phyloP scores from a whole-genome alignment of 2,888 invertebrate genomes.

The Abscondita cerata region DNA sequence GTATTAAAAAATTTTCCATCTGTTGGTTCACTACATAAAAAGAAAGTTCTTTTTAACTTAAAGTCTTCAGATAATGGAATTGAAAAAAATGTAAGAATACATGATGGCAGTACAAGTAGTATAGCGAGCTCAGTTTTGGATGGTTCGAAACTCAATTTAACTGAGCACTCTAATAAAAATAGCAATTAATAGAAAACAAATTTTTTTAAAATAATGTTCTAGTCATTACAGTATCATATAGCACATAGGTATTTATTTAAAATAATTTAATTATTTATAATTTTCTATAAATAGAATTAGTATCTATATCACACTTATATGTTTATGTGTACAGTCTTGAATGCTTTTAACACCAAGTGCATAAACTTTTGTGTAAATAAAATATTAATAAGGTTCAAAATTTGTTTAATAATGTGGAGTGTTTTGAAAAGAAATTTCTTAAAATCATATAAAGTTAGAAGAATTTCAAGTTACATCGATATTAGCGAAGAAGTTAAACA shows the following conservation, averaged over 20 bases:
- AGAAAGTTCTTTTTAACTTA: constrained; percentile 47
- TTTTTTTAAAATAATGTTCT: too few species aligned
- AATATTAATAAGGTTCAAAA: too few species aligned
- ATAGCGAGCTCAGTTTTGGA: constrained; percentile 41
- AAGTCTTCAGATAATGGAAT: constrained; percentile 16
- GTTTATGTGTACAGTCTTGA: too few species aligned
- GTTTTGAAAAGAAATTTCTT: not conserved
- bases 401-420: constrained; percentile 21
- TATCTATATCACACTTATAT: too few species aligned
- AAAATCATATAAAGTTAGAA: not conserved
- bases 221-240: too few species aligned
- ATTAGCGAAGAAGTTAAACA: constrained; percentile 69
- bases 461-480: constrained; percentile 36
- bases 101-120: constrained; percentile 37
- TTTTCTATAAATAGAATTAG: too few species aligned
- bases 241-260: too few species aligned
- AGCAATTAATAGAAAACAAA: too few species aligned
- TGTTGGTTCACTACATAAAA: constrained; percentile 35
- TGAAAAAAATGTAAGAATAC: constrained; percentile 14
- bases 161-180: not conserved
- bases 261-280: too few species aligned
- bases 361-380: too few species aligned
- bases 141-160: constrained; percentile 14
- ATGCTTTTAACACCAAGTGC: too few species aligned
- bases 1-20: constrained; percentile 36